phyloP scores from a whole-genome alignment of 2,113 vertebrate species.

The Prunella himalayana region DNA sequence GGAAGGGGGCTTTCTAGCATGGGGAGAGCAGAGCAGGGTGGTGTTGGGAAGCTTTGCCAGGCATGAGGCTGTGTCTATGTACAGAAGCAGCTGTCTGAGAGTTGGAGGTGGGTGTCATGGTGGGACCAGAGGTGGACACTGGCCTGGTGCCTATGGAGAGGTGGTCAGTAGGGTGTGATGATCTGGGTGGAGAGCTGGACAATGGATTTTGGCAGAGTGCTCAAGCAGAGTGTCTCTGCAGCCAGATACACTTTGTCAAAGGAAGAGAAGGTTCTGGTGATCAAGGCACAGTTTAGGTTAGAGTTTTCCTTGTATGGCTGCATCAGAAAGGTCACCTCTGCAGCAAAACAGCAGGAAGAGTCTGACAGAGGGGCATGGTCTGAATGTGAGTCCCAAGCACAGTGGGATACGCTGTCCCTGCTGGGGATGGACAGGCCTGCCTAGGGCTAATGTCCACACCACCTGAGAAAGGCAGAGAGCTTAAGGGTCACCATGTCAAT shows the following conservation, averaged over 20 bases:
- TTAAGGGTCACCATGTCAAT: not conserved
- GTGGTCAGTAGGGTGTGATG: not conserved
- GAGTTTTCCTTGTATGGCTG: not conserved
- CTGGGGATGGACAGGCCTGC: not conserved
- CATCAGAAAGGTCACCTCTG: not conserved
- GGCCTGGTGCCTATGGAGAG: not conserved
- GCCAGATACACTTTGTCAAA: not conserved
- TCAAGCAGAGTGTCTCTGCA: not conserved
- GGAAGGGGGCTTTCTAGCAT: not conserved
- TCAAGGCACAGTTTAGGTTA: not conserved
- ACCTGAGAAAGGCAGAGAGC: not conserved
- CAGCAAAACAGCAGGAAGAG: not conserved
- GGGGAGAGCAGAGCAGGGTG: not conserved
- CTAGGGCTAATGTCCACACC: not conserved
- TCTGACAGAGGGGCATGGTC: not conserved
- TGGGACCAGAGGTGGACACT: not conserved
- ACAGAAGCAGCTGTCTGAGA: not conserved
- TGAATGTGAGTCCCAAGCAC: not conserved
- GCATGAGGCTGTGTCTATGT: rapidly evolving
- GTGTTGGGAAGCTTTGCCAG: rapidly evolving
- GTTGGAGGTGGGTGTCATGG: not conserved
- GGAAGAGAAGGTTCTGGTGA: not conserved
- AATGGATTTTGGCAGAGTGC: not conserved
- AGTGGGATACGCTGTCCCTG: rapidly evolving
- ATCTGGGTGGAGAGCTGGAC: not conserved